These are phyloP conservation scores for Pyxicephalus adspersus DNA, from an alignment of 2,113 vertebrate species.

Conservation along the genomic window DNA sequence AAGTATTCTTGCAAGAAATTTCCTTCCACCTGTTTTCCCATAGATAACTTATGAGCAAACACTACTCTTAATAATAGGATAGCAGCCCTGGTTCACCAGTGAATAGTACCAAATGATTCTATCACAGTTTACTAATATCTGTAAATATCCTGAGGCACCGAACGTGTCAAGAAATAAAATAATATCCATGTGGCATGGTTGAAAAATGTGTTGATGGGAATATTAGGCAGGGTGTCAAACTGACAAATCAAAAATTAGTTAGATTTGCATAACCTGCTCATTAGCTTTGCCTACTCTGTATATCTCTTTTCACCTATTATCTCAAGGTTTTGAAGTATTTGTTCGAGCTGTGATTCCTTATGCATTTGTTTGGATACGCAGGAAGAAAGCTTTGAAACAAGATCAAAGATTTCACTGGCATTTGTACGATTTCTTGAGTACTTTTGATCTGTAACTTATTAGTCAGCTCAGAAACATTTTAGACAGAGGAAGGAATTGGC, in stretches of 20 bases:
- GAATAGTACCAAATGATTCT: too few species aligned
- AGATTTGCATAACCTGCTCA: slow-evolving; percentile 44
- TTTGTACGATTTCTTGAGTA: slow-evolving; percentile 44
- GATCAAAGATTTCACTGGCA: slow-evolving; percentile 52
- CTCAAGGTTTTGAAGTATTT: slow-evolving; percentile 50
- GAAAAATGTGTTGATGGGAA: neutral
- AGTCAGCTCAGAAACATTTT: slow-evolving; percentile 35
- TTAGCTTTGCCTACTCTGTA: neutral
- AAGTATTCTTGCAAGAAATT: too few species aligned
- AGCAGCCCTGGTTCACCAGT: too few species aligned
- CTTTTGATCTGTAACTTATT: slow-evolving; percentile 55
- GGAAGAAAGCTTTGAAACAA: slow-evolving; percentile 49
- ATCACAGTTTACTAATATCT: too few species aligned
- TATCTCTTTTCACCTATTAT: slow-evolving; percentile 20
- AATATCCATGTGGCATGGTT: neutral
- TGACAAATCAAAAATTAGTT: slow-evolving; percentile 33
- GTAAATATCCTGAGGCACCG: too few species aligned
- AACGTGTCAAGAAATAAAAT: neutral
- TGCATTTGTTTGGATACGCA: slow-evolving; percentile 39
- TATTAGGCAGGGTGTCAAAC: neutral
- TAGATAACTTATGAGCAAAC: too few species aligned
- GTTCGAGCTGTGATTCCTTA: slow-evolving; percentile 36
- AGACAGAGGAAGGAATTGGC: slow-evolving; percentile 12
- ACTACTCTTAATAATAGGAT: too few species aligned
- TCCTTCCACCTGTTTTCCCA: too few species aligned